A percentile compares a stretch with the other conserved stretches of the same genome.
phyloP scores from a whole-genome alignment of 1,140 invertebrate genomes.

The Limonius californicus region DNA sequence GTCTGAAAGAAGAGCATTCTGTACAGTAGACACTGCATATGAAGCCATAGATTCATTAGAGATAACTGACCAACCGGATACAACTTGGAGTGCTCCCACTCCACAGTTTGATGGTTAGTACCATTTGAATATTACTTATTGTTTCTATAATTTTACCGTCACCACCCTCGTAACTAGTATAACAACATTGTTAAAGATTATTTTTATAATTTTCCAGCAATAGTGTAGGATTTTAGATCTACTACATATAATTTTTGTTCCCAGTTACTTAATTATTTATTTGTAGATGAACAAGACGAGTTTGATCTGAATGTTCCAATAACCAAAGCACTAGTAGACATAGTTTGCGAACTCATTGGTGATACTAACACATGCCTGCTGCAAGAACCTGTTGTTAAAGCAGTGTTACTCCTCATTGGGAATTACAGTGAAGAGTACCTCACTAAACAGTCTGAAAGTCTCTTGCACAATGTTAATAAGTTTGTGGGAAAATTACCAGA shows the following conservation, averaged over 20 bases:
- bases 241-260: no score
- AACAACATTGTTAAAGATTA: no score
- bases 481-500: constrained; percentile 21
- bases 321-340: constrained; percentile 38
- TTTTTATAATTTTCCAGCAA: no score
- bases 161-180: no score
- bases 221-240: no score
- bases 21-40: constrained; percentile 43
- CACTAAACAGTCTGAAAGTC: not conserved
- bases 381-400: constrained; percentile 41
- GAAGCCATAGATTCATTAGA: constrained; percentile 44
- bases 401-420: constrained; percentile 38
- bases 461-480: constrained; percentile 15
- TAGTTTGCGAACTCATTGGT: constrained; percentile 40
- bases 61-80: constrained; percentile 22
- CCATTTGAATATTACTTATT: no score
- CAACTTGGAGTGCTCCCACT: constrained; percentile 13
- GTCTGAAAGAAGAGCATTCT: constrained; percentile 42
- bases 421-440: constrained; percentile 34
- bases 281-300: constrained; percentile 45
- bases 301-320: constrained; percentile 41
- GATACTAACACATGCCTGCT: constrained; percentile 37
- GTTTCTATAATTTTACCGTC: no score
- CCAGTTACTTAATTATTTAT: no score
- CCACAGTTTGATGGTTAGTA: constrained; percentile 17